Evolutionary conservation across 2,113 vertebrate species (phyloP), one percentile per base, ranked within the genome.

Genomic region (Montifringilla adamsi): DNA sequence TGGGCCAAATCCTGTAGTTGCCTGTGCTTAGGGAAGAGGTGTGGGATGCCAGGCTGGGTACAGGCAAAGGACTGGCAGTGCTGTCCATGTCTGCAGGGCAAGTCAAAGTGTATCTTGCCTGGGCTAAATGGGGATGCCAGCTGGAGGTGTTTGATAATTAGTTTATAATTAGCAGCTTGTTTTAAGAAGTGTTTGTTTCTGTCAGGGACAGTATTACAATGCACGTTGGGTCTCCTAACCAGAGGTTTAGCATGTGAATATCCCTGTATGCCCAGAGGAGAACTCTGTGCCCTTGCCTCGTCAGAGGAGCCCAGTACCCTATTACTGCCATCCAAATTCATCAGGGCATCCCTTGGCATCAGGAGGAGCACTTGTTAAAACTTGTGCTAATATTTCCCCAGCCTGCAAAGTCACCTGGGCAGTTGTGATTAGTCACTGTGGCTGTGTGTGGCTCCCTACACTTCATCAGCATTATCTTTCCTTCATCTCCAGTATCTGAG

Each of bases 391-490:
- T 90, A 52, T 84, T 94, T 79, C 43, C 49, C 37, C 53, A 91
- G 78, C 89, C 87, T 95, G 92, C 86, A 84, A 95, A 81, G 88
- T 93, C 23, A 7, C 93, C 90, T 52, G 69, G 82, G 94, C 84
- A 96, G 94, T 96, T 91, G 95, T 16, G 15, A 66, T 90, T 95
- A 91, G 73, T 94, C 69, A 91, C 94, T 90, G 79, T 90, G 94
- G 92, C 75, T 95, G 49, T 21, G 19, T 52, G 37, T 93, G 9
- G 15, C 47, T 87, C 81, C 78, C 28, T 20, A 62, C 3, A 2
- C 78, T 96, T 95, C 94, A 96, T 97, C 95, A 91, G 91, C 84
- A 27, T 49, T 88, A 94, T 96, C 94, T 96, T 89, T 60, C 59
- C 93, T 95, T 95, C 82, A 79, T 90, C 92, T 93, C 16, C 75